A percentile compares a stretch with the other conserved stretches of the same genome.
Conservation (phyloP, 2,797 vertebrate genomes). For the Siniperca undulata region DNA sequence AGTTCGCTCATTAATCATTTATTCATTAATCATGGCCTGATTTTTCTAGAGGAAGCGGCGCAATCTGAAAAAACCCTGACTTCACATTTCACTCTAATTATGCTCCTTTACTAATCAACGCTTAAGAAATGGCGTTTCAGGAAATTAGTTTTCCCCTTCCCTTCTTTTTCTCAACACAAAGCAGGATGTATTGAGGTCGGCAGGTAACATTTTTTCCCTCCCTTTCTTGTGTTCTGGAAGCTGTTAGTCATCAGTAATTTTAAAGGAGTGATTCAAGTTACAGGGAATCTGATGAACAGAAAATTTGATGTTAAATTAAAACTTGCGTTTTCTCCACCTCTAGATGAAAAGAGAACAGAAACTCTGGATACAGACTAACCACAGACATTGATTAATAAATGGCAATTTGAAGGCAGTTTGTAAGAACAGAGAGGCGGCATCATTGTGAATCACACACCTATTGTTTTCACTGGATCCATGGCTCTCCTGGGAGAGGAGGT, state of each 20-base stretch:
- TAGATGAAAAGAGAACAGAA: conserved; percentile 47
- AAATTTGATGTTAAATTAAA: conserved; percentile 74
- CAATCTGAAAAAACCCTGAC: conserved; percentile 86
- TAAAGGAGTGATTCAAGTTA: conserved; percentile 71
- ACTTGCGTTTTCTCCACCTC: conserved; percentile 46
- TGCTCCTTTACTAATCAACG: conserved; percentile 87
- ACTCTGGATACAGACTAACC: conserved; percentile 59
- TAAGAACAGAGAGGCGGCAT: conserved; percentile 67
- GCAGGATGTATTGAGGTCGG: conserved; percentile 81
- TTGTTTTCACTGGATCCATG: conserved; percentile 77
- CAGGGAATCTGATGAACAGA: conserved; percentile 70
- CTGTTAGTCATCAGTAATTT: conserved; percentile 80
- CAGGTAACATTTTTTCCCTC: conserved; percentile 73
- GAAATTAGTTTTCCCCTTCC: conserved; percentile 81
- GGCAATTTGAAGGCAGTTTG: conserved; percentile 71
- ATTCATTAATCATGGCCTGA: conserved; percentile 89
- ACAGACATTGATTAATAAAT: conserved; percentile 80
- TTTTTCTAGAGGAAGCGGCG: conserved; percentile 86
- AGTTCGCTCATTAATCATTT: conserved; percentile 89
- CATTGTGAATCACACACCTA: conserved; percentile 71
- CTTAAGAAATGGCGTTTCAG: conserved; percentile 87
- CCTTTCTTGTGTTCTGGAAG: conserved; percentile 66
- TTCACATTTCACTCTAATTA: conserved; percentile 89
- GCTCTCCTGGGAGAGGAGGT: conserved; percentile 74
- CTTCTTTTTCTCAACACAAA: conserved; percentile 76